These are phyloP conservation scores for Brachionus asplanchnoidis DNA, from an alignment of 1,140 invertebrate species.

Conservation along the genomic window DNA sequence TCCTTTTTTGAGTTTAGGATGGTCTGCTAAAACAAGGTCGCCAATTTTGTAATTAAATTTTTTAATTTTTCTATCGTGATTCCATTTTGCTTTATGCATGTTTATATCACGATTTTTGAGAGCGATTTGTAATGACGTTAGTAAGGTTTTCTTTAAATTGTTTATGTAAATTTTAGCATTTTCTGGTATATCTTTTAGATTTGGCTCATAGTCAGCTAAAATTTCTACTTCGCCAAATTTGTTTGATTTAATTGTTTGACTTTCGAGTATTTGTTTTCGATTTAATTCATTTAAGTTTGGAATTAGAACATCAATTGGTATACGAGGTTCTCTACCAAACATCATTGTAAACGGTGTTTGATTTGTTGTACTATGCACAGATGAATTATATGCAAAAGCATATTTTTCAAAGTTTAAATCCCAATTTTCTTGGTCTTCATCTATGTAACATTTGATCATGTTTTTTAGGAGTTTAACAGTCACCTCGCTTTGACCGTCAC, in stretches of 20 bases:
- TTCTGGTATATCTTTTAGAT: neutral
- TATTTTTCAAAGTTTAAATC: neutral
- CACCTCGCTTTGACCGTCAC: constrained; percentile 46
- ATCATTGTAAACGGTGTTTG: neutral
- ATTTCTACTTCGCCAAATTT: constrained; percentile 2
- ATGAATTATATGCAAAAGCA: constrained; percentile 11
- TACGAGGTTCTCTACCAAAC: neutral
- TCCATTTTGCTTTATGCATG: constrained; percentile 20
- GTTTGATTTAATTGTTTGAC: constrained; percentile 13
- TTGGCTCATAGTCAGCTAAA: neutral
- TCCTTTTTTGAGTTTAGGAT: constrained; percentile 7
- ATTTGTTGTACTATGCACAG: constrained; percentile 11
- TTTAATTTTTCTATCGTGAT: constrained; percentile 9
- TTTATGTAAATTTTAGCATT: constrained; percentile 19
- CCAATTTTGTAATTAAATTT: constrained; percentile 26
- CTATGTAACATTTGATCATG: neutral
- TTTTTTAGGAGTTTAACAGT: constrained; percentile 46
- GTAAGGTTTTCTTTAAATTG: constrained; percentile 23
- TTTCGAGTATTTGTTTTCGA: neutral
- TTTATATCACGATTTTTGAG: constrained; percentile 17
- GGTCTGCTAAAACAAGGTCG: neutral
- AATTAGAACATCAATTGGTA: constrained; percentile 15
- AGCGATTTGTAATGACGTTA: neutral
- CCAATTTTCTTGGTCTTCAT: constrained; percentile 8
- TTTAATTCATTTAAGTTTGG: constrained; percentile 9